Base-by-base conservation (phyloP, 1,140 invertebrate species). In the Pseudomyrmex sp. region DNA sequence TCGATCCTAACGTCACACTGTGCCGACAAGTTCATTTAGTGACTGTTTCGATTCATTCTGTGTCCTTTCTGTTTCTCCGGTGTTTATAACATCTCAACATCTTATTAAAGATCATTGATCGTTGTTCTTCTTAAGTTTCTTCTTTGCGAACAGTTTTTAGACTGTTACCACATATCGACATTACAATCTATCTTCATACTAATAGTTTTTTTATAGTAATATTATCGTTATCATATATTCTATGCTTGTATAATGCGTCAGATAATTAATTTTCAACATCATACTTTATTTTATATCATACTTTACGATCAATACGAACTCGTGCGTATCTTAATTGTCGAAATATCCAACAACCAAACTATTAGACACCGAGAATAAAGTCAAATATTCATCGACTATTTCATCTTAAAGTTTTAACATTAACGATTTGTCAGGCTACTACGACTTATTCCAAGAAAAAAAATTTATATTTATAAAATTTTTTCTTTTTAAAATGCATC, bases 1-100 rank as follows among this genome's bases (percentile, higher is more conserved):
- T 79, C 65, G 46, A 77, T 75, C 80, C 61, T 84, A 88, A 86
- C 76, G 70, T 59, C 80, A 61, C 56, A 46, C 56, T 13, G 5
- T 62, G 26, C 26, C 56, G 44, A 70, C 35, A 72, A 46, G 54
- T 50, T 79, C 48, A 83, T 83, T 77, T 63, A 54, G 15, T 44
- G 23, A 74, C 52, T 62, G 23, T 82, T 74, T 65, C 59, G 70
- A 52, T 1, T 48, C 26, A 26, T 62, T 10, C 7, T n/a, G 13
- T 54, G 10, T 54, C 9, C 18, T 44, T n/a, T 52, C 48, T 66
- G 10, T 63, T 15, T 50, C n/a, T 8, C 9, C 26, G 44, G 2
- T 63, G 35, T 13, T 69, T 50, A 18, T 18, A 35, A 50, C 23
- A 46, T 58, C 3, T 68, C 26, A 15, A 35, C 15, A 56, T 48